Base-by-base conservation (phyloP, 1,140 invertebrate genomes). In the Marisa cornuarietis region DNA sequence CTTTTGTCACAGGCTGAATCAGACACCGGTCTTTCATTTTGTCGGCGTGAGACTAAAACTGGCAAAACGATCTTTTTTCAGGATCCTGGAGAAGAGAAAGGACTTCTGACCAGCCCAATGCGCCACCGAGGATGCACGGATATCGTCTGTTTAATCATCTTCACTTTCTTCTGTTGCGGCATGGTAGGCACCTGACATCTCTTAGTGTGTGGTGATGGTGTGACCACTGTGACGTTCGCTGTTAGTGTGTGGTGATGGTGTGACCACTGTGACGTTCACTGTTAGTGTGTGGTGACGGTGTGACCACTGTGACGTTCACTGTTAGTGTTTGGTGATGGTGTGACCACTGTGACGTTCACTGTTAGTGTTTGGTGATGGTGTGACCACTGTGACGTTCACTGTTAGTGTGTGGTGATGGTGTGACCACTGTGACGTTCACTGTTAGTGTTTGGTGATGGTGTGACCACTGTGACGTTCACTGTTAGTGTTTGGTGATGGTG, bases 121-220 rank as follows among this genome's bases (percentile, higher is more conserved):
- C 83, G 86, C 79, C 89, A 88, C 65, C 77, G 89, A 79, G 86
- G 90, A 84, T 92, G 91, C 90, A 98, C 97, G 7, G 97, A 98
- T 92, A 93, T 96, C 22, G 92, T 96, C 80, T 96, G 95, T 93
- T 93, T 97, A 31, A 92, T 94, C 84, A 90, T 96, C 82, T 98
- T 96, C 88, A 93, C 96, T 78, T 87, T 94, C 69, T 97, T 97
- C 92, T 96, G 95, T 94, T 94, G 94, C 88, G 92, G 97, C 82
- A 95, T 98, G 96, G 96, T 97, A 93, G 93, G 92, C 84, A 52
- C n/a, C 10, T 58, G 62, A n/a, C 54, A 63, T 73, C 24, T 20
- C 81, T 81, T 22, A n/a, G 54, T 76, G 42, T 20, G 61, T 72
- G 76, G 61, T n/a, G n/a, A n/a, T 58, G n/a, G 58, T n/a, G 22